phyloP scores from a whole-genome alignment of 2,113 vertebrate species.

The Eptesicus fuscus region DNA sequence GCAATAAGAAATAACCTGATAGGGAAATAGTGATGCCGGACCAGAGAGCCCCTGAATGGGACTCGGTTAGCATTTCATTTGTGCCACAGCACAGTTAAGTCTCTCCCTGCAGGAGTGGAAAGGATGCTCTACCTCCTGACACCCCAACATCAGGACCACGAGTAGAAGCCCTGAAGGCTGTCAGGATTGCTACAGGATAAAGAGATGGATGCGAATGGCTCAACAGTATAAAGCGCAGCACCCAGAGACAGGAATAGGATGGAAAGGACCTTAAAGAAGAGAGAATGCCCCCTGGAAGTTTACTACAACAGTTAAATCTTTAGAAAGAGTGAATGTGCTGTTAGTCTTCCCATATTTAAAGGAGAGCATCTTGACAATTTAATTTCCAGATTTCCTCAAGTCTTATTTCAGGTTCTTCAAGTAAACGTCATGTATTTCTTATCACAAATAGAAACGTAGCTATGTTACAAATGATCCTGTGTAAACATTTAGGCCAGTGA shows the following conservation, averaged over 20 bases:
- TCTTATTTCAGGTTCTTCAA: conserved; percentile 37
- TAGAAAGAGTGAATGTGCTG: background rate
- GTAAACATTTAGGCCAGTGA: conserved; percentile 6
- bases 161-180: background rate
- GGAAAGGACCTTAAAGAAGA: background rate
- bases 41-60: background rate
- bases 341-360: background rate
- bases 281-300: background rate
- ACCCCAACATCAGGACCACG: background rate
- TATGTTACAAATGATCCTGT: background rate
- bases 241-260: background rate
- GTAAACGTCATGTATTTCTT: conserved; percentile 5
- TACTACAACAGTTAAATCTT: conserved; percentile 4
- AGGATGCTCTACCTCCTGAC: conserved; percentile 23
- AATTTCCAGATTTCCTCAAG: background rate
- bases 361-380: conserved; percentile 41
- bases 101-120: conserved; percentile 37
- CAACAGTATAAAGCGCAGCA: background rate
- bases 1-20: background rate
- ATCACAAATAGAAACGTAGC: background rate
- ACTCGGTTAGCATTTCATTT: background rate
- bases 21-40: background rate
- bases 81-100: conserved; percentile 39
- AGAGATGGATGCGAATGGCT: background rate
- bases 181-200: conserved; percentile 3